phyloP scores from a whole-genome alignment of 2,113 vertebrate species.

The Crypturellus undulatus region DNA sequence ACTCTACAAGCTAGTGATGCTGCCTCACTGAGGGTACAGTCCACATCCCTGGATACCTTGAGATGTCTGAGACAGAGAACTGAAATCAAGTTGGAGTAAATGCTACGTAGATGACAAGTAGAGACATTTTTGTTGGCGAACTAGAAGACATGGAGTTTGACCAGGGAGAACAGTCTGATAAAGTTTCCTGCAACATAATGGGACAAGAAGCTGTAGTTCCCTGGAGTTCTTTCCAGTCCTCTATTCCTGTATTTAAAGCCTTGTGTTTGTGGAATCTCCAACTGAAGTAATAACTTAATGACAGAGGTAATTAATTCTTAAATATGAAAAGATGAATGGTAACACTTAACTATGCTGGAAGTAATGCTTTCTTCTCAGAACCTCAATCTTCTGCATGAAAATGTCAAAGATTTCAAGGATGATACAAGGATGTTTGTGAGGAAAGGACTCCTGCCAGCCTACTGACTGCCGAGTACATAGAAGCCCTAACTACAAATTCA shows the following conservation, averaged over 20 bases:
- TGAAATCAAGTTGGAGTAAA: not conserved
- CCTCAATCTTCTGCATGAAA: not conserved
- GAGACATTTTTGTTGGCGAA: not conserved
- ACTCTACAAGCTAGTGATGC: not conserved
- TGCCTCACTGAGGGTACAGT: not conserved
- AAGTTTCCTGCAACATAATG: not conserved
- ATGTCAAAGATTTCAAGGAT: not conserved
- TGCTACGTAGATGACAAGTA: not conserved
- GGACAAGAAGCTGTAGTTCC: not conserved
- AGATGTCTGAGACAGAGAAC: not conserved
- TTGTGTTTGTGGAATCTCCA: not conserved
- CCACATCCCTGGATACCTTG: not conserved
- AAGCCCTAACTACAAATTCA: not conserved
- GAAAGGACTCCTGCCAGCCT: not conserved
- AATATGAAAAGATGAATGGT: not conserved
- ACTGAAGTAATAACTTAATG: not conserved
- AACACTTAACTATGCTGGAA: not conserved
- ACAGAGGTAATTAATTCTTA: not conserved
- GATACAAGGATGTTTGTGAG: not conserved
- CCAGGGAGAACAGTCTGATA: not conserved
- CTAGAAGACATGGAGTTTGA: not conserved
- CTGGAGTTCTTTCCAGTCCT: not conserved
- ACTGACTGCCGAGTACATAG: rapidly evolving
- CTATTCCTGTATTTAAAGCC: not conserved
- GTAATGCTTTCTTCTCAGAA: not conserved